Evolutionary conservation across 2,797 vertebrate genomes (phyloP).

Genomic region (Picus viridis): DNA sequence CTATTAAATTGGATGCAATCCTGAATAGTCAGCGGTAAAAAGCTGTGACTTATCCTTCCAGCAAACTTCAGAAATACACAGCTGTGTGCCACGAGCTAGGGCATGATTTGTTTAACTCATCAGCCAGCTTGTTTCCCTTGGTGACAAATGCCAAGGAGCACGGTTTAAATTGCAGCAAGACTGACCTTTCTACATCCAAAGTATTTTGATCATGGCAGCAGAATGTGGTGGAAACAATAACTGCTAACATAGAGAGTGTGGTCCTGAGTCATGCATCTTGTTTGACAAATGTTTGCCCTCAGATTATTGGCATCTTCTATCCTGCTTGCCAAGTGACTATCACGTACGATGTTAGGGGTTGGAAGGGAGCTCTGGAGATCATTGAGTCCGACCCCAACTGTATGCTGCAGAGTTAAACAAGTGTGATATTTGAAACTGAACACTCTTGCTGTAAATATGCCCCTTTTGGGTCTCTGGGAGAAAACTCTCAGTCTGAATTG

Average conservation of each 20-base stretch:
- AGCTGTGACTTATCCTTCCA: not conserved
- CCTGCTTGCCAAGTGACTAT: not conserved
- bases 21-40: conserved; percentile 1
- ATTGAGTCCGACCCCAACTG: too few species aligned
- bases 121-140: not conserved
- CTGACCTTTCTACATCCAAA: not conserved
- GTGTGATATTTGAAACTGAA: not conserved
- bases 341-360: too few species aligned
- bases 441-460: not conserved
- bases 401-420: not conserved
- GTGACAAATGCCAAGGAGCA: not conserved
- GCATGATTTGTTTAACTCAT: not conserved
- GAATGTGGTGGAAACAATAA: not conserved
- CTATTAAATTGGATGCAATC: conserved; percentile 23
- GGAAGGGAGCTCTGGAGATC: too few species aligned
- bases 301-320: not conserved
- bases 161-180: not conserved
- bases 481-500: not conserved
- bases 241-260: not conserved
- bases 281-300: not conserved
- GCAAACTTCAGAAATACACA: not conserved
- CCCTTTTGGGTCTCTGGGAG: not conserved
- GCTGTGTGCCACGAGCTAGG: not conserved
- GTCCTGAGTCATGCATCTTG: not conserved
- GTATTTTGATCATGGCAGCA: not conserved